Percentiles rank a stretch among this genome's conserved stretches.
These are phyloP conservation scores for Colostygia pectinataria DNA, from an alignment of 2,888 invertebrate genomes.

Conservation along the genomic window DNA sequence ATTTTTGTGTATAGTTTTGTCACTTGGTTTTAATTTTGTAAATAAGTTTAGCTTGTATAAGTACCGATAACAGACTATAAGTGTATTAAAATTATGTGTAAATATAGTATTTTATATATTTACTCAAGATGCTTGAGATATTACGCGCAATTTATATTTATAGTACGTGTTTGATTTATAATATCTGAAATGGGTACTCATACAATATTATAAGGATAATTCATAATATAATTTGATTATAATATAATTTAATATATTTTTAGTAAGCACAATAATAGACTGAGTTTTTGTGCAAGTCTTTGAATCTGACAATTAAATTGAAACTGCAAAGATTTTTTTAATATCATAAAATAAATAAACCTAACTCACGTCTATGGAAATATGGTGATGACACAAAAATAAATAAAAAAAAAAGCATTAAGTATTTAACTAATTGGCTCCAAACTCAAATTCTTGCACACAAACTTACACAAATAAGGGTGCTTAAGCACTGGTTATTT, in stretches of 20 bases:
- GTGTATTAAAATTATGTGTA: constrained; percentile 50
- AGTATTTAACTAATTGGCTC: no score
- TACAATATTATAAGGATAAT: constrained; percentile 33
- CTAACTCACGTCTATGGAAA: no score
- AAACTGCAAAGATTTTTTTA: no score
- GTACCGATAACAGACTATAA: constrained; percentile 39
- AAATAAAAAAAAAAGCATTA: no score
- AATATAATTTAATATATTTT: constrained; percentile 41
- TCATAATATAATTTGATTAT: no score
- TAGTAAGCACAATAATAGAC: constrained; percentile 43
- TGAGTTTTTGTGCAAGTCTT: constrained; percentile 27
- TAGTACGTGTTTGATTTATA: constrained; percentile 37
- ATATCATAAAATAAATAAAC: no score
- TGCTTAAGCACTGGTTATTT: constrained; percentile 49
- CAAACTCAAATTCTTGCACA: constrained; percentile 17
- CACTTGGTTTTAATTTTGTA: constrained; percentile 27
- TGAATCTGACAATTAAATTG: background rate
- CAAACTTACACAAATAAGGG: constrained; percentile 37
- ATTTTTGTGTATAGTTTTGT: constrained; percentile 30
- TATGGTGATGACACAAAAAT: no score
- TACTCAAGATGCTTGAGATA: constrained; percentile 60
- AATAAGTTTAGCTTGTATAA: constrained; percentile 37
- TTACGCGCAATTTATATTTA: constrained; percentile 43
- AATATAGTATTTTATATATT: constrained; percentile 64
- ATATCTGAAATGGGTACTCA: constrained; percentile 51